A percentile compares a stretch with the other conserved stretches of the same genome.
Conservation (phyloP, 2,797 vertebrate genomes). For the Microcaecilia unicolor region DNA sequence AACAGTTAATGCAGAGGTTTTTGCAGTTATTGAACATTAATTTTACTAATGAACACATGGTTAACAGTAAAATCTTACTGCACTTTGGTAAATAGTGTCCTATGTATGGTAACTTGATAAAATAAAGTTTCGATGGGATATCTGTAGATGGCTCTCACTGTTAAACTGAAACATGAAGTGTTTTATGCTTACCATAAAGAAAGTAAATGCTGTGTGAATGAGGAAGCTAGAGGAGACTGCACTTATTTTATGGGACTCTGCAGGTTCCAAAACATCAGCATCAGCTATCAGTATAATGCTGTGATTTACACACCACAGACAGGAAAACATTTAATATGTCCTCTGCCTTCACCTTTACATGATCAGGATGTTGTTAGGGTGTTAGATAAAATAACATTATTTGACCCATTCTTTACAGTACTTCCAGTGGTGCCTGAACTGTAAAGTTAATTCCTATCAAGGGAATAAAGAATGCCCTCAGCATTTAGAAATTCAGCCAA, state of each 20-base stretch:
- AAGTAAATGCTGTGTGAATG: conserved; percentile 1
- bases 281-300: conserved; percentile 55
- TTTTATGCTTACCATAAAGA: not conserved
- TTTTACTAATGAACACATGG: too few species aligned
- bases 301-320: conserved; percentile 53
- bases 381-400: conserved; percentile 65
- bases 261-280: conserved; percentile 38
- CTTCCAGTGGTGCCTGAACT: conserved; percentile 49
- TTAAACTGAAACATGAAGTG: not conserved
- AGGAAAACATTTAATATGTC: conserved; percentile 38
- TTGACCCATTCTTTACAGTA: conserved; percentile 49
- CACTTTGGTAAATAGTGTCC: too few species aligned
- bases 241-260: conserved; percentile 29
- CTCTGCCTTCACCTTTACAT: conserved; percentile 46
- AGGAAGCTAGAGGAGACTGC: conserved; percentile 13
- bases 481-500: conserved; percentile 7
- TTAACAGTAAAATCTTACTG: too few species aligned
- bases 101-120: too few species aligned
- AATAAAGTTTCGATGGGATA: too few species aligned
- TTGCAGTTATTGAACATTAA: too few species aligned
- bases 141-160: too few species aligned
- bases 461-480: conserved; percentile 7
- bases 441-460: conserved; percentile 19
- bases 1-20: too few species aligned
- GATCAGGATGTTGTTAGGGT: conserved; percentile 40